phyloP scores from a whole-genome alignment of 2,888 invertebrate species.

The Polydrusus cervinus region DNA sequence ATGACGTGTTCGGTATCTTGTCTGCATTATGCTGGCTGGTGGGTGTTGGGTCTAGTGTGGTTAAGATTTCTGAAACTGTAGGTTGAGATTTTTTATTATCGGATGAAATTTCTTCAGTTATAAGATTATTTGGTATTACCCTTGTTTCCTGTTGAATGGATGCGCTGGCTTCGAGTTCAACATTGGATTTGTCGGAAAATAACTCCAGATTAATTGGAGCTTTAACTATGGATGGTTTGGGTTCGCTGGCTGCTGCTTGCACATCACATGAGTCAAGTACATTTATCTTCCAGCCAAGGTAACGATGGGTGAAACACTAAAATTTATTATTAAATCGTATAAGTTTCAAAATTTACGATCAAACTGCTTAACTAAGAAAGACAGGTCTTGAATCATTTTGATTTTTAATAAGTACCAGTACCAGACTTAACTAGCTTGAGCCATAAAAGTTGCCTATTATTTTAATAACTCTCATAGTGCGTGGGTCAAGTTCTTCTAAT shows the following conservation, averaged over 20 bases:
- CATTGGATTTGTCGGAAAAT: constrained; percentile 61
- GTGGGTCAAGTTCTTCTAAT: no score
- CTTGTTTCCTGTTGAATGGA: constrained; percentile 69
- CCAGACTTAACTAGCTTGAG: no score
- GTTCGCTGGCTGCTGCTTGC: constrained; percentile 74
- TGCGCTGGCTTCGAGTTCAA: constrained; percentile 74
- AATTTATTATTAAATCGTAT: constrained; percentile 61
- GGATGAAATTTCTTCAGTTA: constrained; percentile 49
- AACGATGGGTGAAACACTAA: constrained; percentile 93
- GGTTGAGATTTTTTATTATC: constrained; percentile 54
- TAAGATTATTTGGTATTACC: constrained; percentile 66
- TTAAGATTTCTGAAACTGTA: constrained; percentile 58
- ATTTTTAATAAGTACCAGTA: no score
- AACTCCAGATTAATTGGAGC: constrained; percentile 63
- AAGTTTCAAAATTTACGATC: no score
- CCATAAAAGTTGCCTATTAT: no score
- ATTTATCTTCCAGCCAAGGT: constrained; percentile 96
- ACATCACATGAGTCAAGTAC: constrained; percentile 88
- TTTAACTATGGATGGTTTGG: constrained; percentile 70
- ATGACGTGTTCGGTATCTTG: constrained; percentile 45
- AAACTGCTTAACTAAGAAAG: constrained; percentile 19
- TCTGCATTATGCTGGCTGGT: constrained; percentile 44
- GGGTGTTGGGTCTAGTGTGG: constrained; percentile 55
- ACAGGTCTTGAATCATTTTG: no score
- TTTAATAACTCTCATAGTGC: no score